Base-by-base conservation (phyloP, 2,888 invertebrate species). In the Campaea margaritaria region DNA sequence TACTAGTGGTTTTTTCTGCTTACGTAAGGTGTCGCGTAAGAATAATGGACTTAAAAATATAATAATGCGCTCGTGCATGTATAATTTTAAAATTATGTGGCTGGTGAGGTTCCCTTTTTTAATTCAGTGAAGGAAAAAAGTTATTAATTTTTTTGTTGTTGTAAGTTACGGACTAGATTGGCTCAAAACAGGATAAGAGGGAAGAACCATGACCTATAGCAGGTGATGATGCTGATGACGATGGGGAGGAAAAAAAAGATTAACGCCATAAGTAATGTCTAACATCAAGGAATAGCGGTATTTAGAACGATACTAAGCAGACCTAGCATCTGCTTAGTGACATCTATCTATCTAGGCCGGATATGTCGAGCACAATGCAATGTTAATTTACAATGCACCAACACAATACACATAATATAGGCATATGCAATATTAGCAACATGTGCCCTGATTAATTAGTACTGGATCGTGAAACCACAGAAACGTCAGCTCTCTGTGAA, bases 21-120 rank as follows among this genome's bases (percentile, higher is more conserved):
- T 74, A 76, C 72, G 68, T 72, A 75, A 80, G 76, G 74, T 79
- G 76, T 75, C 74, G 74, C 65, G 15, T 45, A 59, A 65, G 60
- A 64, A 73, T 69, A 75, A 75, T 71, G 67, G 61, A 69, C 69
- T 62, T 67, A 68, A 75, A 72, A 72, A 70, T 73, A 69, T 74
- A 73, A 72, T 74, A 72, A 74, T 70, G 68, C 57, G 54, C 36
- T 45, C 16, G 47, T 34, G 41, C 41, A 52, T 51, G 44, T 43
- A 34, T 36, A n/a, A 36, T 12, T 36, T 36, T n/a, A 21, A 3
- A 21, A 5, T 36, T 36, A 5, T 36, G 36, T 5, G 5, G 12
- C 36, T n/a, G 31, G 9, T 9, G 31, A 9, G 31, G 1, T 7
- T 7, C 2, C 7, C 4, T 7, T 1, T 31, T 31, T 31, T 31